These are phyloP conservation scores for Hirundichthys speculiger DNA, from an alignment of 2,113 vertebrate species.

Conservation along the genomic window DNA sequence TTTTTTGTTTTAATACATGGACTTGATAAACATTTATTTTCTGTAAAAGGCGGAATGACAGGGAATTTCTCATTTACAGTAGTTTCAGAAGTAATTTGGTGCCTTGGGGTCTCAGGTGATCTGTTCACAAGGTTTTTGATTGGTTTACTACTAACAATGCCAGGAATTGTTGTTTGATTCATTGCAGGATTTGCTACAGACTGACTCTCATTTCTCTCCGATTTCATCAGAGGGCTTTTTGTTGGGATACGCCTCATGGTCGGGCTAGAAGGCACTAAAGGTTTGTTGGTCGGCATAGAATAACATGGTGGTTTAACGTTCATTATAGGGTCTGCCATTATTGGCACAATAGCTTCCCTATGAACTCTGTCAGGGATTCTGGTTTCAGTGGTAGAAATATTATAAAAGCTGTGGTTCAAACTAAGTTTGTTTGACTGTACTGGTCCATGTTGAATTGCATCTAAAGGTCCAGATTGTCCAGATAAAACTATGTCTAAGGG, in stretches of 20 bases:
- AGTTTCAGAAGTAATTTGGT: slow-evolving; percentile 11
- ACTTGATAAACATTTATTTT: slow-evolving; percentile 22
- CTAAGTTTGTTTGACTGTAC: slow-evolving; percentile 11
- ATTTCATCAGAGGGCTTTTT: slow-evolving; percentile 44
- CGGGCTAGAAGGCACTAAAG: slow-evolving; percentile 22
- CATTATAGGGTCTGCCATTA: slow-evolving; percentile 3
- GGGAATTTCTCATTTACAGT: slow-evolving; percentile 12
- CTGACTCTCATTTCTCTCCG: slow-evolving; percentile 18
- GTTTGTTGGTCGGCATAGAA: slow-evolving; percentile 8
- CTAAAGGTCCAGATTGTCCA: not conserved
- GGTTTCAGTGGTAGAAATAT: slow-evolving; percentile 6
- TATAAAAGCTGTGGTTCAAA: not conserved
- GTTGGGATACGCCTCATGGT: slow-evolving; percentile 24
- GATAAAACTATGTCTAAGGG: slow-evolving; percentile 2
- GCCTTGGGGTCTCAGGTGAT: slow-evolving; percentile 2
- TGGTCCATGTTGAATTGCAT: slow-evolving; percentile 6
- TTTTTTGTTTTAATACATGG: slow-evolving; percentile 21
- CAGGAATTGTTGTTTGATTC: slow-evolving; percentile 7
- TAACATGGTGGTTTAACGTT: slow-evolving; percentile 14
- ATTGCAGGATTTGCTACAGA: not conserved
- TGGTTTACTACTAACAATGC: slow-evolving; percentile 17
- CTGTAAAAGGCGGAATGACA: slow-evolving; percentile 1
- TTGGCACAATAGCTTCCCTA: slow-evolving; percentile 7
- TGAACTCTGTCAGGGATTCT: not conserved
- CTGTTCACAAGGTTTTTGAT: not conserved